phyloP scores from a whole-genome alignment of 2,113 vertebrate genomes.

The Rafetus swinhoei region DNA sequence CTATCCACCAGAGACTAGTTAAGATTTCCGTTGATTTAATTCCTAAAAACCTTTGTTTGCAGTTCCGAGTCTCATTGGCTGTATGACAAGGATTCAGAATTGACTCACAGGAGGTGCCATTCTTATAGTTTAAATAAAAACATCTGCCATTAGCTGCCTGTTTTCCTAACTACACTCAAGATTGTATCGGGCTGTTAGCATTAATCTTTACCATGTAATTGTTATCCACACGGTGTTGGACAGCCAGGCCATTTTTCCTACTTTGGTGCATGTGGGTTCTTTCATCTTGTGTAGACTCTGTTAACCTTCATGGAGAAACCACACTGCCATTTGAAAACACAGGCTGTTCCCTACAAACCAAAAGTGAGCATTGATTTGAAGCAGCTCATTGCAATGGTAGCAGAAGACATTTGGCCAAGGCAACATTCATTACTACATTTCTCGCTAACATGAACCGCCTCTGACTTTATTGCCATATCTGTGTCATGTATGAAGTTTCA shows the following conservation, averaged over 20 bases:
- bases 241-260: not conserved
- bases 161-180: slow-evolving; percentile 64
- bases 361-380: not conserved
- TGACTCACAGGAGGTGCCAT: slow-evolving; percentile 36
- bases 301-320: not conserved
- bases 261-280: not conserved
- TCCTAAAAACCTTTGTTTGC: slow-evolving; percentile 58
- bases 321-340: not conserved
- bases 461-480: not conserved
- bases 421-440: not conserved
- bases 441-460: not conserved
- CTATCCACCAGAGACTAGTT: slow-evolving; percentile 61
- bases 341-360: not conserved
- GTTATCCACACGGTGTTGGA: not conserved
- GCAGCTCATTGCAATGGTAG: not conserved
- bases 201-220: slow-evolving; percentile 11
- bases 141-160: slow-evolving; percentile 58
- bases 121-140: slow-evolving; percentile 69
- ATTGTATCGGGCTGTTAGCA: slow-evolving; percentile 25
- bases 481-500: not conserved
- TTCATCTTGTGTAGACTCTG: slow-evolving; percentile 3
- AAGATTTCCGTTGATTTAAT: slow-evolving; percentile 58
- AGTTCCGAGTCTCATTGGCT: slow-evolving; percentile 58
- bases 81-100: slow-evolving; percentile 17
- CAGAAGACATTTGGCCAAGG: accelerated